Evolutionary conservation across 2,797 vertebrate genomes (phyloP).

Genomic region (Chaetodon trifasciatus): DNA sequence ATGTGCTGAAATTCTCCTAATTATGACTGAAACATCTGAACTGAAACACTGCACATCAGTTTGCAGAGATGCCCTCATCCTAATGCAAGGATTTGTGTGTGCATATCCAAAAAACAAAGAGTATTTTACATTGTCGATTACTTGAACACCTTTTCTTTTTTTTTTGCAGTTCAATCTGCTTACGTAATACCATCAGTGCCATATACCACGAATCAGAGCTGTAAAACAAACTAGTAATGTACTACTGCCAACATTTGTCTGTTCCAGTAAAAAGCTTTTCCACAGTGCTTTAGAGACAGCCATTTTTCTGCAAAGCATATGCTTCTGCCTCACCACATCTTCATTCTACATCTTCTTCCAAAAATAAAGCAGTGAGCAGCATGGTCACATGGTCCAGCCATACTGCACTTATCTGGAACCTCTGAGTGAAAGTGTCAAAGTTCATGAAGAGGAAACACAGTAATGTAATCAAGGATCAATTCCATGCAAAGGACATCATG

Average conservation of each 20-base stretch:
- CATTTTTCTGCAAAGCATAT: not conserved
- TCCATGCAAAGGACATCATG: not conserved
- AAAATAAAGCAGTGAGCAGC: not conserved
- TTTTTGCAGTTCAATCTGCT: not conserved
- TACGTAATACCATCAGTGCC: not conserved
- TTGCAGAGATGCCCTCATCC: not conserved
- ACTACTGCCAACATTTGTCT: no score
- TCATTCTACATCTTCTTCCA: not conserved
- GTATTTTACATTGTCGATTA: not conserved
- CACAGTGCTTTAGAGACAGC: not conserved
- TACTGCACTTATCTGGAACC: no score
- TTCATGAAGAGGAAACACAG: constrained; percentile 4
- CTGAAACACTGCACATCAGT: not conserved
- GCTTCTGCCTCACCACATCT: not conserved
- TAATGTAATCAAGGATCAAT: not conserved
- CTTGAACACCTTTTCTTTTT: not conserved
- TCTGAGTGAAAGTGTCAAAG: not conserved
- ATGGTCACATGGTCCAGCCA: not conserved
- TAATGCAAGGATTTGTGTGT: not conserved
- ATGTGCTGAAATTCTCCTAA: not conserved
- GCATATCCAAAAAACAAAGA: not conserved
- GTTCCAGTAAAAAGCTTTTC: not conserved
- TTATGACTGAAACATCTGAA: not conserved
- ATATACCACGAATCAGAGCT: not conserved
- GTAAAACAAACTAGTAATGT: not conserved